Evolutionary conservation across 2,797 vertebrate genomes (phyloP).

Genomic region (Leucoraja ocellata): DNA sequence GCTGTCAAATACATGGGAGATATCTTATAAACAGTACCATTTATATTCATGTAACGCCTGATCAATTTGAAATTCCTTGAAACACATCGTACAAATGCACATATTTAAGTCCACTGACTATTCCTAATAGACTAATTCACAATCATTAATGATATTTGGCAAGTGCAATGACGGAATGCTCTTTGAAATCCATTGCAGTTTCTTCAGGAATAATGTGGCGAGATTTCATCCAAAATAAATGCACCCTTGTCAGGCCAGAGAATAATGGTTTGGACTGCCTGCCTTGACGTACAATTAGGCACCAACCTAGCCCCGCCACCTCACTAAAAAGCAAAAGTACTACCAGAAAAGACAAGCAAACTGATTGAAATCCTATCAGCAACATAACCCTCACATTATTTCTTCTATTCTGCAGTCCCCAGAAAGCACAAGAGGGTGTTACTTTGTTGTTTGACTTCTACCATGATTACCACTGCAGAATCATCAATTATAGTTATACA

Average conservation of each 20-base stretch:
- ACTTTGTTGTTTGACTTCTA: too few relatives aligned
- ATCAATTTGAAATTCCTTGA: not conserved
- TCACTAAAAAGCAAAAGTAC: not conserved
- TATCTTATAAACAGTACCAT: not conserved
- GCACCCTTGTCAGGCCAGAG: not conserved
- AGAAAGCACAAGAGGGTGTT: not conserved
- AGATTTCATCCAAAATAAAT: too few relatives aligned
- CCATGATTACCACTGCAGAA: not conserved
- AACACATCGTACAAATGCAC: not conserved
- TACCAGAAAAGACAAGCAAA: not conserved
- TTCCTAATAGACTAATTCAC: not conserved
- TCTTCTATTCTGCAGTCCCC: not conserved
- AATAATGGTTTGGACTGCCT: not conserved
- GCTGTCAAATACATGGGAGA: not conserved
- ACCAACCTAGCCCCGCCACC: not conserved
- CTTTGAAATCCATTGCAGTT: too few relatives aligned
- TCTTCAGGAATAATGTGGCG: not conserved
- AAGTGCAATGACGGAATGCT: not conserved
- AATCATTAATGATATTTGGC: not conserved
- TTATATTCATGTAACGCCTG: not conserved
- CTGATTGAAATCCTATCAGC: not conserved
- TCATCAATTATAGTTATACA: too few relatives aligned
- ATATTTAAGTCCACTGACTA: not conserved
- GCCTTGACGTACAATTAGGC: not conserved
- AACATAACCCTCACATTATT: not conserved